Conservation (phyloP, 2,888 invertebrate genomes). For the Tholera decimalis region DNA sequence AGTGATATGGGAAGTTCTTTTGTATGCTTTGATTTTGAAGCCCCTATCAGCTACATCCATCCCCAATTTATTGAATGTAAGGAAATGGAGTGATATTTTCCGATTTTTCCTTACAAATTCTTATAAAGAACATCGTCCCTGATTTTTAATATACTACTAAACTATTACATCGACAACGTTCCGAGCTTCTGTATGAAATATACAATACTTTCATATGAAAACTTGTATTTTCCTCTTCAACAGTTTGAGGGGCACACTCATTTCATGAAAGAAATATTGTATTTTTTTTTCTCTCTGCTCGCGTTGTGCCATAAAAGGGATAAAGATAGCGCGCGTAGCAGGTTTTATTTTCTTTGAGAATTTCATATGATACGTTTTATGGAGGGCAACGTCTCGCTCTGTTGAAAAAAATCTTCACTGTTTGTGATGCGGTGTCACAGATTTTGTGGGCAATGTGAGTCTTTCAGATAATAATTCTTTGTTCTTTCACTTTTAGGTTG, state of each 20-base stretch:
- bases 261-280: conserved; percentile 68
- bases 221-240: conserved; percentile 73
- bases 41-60: background rate
- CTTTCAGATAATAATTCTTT: conserved; percentile 25
- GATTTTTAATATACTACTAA: conserved; percentile 57
- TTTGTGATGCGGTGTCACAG: conserved; percentile 42
- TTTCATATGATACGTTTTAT: conserved; percentile 73
- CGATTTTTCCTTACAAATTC: conserved; percentile 4
- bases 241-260: conserved; percentile 64
- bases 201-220: conserved; percentile 67
- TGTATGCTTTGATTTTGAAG: background rate
- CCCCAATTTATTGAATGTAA: background rate
- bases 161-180: conserved; percentile 48
- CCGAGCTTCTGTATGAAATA: conserved; percentile 43
- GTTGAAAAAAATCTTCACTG: conserved; percentile 48
- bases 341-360: conserved; percentile 71
- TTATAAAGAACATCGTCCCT: background rate
- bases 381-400: conserved; percentile 43
- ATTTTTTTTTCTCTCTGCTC: conserved; percentile 62
- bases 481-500: background rate
- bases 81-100: background rate
- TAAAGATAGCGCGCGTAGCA: conserved; percentile 64
- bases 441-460: conserved; percentile 36
- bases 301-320: conserved; percentile 67
- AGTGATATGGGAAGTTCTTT: background rate